Base-by-base conservation (phyloP, 2,888 invertebrate species). In the Stenichneumon culpator region DNA sequence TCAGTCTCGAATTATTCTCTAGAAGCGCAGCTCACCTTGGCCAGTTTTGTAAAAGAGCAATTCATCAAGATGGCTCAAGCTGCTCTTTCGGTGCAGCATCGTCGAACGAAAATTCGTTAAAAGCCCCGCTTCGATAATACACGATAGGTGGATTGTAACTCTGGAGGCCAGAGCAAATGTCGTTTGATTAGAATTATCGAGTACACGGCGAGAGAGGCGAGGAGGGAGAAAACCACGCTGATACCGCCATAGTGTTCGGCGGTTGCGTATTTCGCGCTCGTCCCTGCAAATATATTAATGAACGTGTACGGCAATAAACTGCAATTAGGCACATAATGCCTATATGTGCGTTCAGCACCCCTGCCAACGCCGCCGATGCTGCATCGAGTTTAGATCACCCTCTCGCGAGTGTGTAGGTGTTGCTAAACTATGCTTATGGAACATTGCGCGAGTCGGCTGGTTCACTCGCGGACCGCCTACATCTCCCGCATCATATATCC, bases 261-360 rank as follows among this genome's bases (percentile, higher is more conserved):
- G 65, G 70, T 54, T 22, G 25, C 25, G 65, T 77, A 70, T 70
- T 63, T 52, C 70, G 75, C 44, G 32, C 50, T 63, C 54, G 44
- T 65, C 68, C 74, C 63, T 63, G 19, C 68, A 68, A 74, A 68
- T 79, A 52, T 73, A 73, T 79, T 83, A 79, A 73, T 73, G 79
- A 83, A 83, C 67, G 72, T 83, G 83, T 78, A 70, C 79, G 67
- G 44, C 83, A 52, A 83, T 83, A 73, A 83, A 83, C 60, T 63
- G 79, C 65, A 73, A 83, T 83, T 74, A 79, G 83, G 63, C 60
- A 44, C 69, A 69, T 52, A 79, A 69, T 69, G 72, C 73, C 47
- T 50, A 63, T 72, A 47, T 47, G 50, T 50, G 44, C 50, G 25
- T 52, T 52, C 44, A 39, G 39, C 52, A 32, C 16, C 57, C 36